Conservation (phyloP, 2,113 vertebrate species). For the Mus musculus region GRCm39 chr8:97105501-97106000, state of each 20-base stretch:
- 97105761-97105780: background rate
- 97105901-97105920: background rate
- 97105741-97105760: background rate
- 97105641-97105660: background rate
- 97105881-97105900: background rate
- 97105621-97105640: background rate
- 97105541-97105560: background rate
- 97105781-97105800: too few species aligned
- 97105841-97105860: background rate
- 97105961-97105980: background rate
- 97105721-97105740: background rate
- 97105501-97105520: background rate
- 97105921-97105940: background rate
- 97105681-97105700: background rate
- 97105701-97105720: background rate
- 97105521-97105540: background rate
- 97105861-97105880: background rate
- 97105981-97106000: background rate
- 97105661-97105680: background rate
- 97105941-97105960: too few species aligned
- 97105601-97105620: too few species aligned
- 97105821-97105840: too few species aligned
- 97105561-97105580: background rate
- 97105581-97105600: background rate
- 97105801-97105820: background rate